Evolutionary conservation across 2,113 vertebrate species (phyloP), one percentile per base, ranked within the genome.

Genomic region (Plecturocebus donacophilus): DNA sequence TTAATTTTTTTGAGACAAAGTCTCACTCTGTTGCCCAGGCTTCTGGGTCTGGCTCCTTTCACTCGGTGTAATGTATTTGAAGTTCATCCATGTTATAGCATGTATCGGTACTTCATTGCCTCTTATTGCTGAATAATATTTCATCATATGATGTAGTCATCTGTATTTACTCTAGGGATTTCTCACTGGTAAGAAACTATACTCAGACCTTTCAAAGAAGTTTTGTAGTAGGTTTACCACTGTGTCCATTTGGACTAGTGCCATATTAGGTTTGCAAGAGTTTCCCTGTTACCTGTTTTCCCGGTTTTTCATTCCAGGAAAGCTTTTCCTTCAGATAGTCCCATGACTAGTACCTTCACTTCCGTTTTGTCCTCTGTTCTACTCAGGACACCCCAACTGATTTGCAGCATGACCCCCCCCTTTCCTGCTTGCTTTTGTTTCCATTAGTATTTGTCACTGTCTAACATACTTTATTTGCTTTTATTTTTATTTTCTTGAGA

Each of bases 391-490:
- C 27, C 30, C 38, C 13, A 40, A 45, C 58, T 75, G 32, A 49
- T 40, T 75, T 68, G 38, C 12, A 66, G 61, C 71, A 20, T 61
- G 47, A 52, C 20, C 38, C 11, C 32, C 32, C 64, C 58, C 35
- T 52, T 91, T 47, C 20, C 35, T 92, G 45, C 82, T 86, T 92
- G n/a, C 52, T 93, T 87, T 87, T 47, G 32, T 79, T 95, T 96
- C 56, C 38, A 17, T 93, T 84, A 66, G 58, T 66, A 66, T 82
- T 88, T 93, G 84, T 75, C 42, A 95, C n/a, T 70, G 13, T 64
- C 40, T 71, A 9, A 88, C 21, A 40, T 89, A 73, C 75, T 87
- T 64, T 64, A 30, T 64, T 64, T 64, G 13, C 30, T 30, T 64
- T 64, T 30, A 64, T 64, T 64, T 12, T 64, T 64, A 64, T 64